Percentiles rank a stretch among this genome's conserved stretches.
Evolutionary conservation across 2,113 vertebrate species (phyloP).

Genomic region (Planiliza haematocheilus): DNA sequence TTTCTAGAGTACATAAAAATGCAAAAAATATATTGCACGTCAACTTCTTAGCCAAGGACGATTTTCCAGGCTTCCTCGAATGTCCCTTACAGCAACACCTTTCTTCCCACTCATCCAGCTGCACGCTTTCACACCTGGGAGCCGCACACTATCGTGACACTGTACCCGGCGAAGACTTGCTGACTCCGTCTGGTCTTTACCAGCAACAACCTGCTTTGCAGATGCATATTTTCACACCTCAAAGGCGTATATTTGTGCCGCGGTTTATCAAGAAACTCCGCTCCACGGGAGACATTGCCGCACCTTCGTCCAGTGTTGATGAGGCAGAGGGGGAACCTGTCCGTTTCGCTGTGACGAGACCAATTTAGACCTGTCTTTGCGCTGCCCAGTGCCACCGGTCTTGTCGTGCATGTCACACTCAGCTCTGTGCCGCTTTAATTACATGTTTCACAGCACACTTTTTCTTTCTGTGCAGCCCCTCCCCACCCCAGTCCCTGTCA

Average conservation of each 20-base stretch:
- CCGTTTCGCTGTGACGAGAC: not conserved
- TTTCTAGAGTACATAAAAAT: too few relatives aligned
- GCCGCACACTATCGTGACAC: not conserved
- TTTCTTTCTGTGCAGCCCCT: not conserved
- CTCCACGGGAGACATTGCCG: not conserved
- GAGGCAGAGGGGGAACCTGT: not conserved
- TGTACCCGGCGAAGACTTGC: conserved; percentile 2
- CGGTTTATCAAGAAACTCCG: not conserved
- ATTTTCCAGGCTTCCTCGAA: not conserved
- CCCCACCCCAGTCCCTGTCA: not conserved
- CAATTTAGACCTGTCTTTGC: not conserved
- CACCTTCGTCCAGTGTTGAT: not conserved
- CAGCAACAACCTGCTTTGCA: conserved; percentile 10
- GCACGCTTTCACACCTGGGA: conserved; percentile 4
- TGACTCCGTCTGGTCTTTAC: conserved; percentile 13
- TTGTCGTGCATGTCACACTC: not conserved
- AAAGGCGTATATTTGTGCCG: conserved; percentile 13
- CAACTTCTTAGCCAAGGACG: not conserved
- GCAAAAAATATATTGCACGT: not conserved
- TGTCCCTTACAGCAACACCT: not conserved
- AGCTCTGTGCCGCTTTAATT: not conserved
- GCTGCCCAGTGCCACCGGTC: not conserved
- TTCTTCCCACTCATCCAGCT: not conserved
- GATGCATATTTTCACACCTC: conserved; percentile 1
- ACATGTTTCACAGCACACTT: not conserved